phyloP scores from a whole-genome alignment of 2,113 vertebrate species.

The Neolamprologus devosi region DNA sequence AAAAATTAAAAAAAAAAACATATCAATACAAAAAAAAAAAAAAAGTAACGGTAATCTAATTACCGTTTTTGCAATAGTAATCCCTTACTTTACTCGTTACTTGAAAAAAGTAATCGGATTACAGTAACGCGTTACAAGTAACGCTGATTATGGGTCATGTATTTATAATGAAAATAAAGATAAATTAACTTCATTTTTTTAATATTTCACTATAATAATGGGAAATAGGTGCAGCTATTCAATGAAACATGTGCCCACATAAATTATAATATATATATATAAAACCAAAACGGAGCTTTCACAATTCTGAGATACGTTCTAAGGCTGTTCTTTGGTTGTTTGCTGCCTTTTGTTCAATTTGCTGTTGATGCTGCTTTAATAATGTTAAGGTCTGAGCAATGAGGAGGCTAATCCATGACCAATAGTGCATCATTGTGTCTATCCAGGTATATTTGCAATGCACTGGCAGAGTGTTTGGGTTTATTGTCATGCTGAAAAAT shows the following conservation, averaged over 20 bases:
- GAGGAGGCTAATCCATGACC: neutral
- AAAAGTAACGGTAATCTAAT: too few species aligned
- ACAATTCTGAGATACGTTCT: fast-evolving
- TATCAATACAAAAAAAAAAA: too few species aligned
- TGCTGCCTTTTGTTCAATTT: neutral
- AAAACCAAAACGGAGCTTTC: neutral
- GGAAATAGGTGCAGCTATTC: neutral
- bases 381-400: fast-evolving
- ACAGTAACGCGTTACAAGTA: too few species aligned
- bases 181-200: neutral
- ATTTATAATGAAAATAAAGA: neutral
- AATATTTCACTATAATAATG: neutral
- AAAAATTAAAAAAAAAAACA: too few species aligned
- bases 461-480: neutral
- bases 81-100: too few species aligned
- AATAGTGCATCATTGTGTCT: neutral
- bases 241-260: neutral
- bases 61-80: too few species aligned
- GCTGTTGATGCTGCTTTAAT: neutral
- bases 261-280: neutral
- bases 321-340: neutral
- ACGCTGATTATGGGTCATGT: neutral
- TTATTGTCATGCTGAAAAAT: neutral
- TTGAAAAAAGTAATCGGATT: too few species aligned
- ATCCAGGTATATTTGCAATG: neutral